Conservation (phyloP, 92 coral and sea anemone genomes). For the Umimayanthus kanabou region DNA sequence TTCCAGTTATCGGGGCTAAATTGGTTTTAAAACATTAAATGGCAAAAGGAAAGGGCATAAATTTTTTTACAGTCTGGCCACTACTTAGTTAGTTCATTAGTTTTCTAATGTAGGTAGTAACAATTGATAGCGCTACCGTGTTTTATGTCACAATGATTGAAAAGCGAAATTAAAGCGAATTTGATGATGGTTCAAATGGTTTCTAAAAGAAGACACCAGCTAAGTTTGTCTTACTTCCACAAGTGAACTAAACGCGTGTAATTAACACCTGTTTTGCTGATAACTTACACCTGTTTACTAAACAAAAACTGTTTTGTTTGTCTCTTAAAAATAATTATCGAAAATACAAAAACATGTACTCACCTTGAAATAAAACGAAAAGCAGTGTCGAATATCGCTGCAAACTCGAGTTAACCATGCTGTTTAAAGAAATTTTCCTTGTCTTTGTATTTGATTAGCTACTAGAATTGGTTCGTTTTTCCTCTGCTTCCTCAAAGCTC, state of each 20-base stretch:
- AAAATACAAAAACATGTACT: background rate
- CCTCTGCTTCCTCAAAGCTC: background rate
- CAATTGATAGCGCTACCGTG: background rate
- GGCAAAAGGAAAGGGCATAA: too few species aligned
- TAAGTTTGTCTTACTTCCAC: background rate
- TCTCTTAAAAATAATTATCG: background rate
- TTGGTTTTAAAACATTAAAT: too few species aligned
- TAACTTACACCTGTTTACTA: background rate
- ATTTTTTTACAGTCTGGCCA: too few species aligned
- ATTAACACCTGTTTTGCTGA: background rate
- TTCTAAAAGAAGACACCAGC: background rate
- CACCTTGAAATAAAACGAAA: slow-evolving; percentile 21
- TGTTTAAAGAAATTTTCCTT: background rate
- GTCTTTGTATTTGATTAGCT: background rate
- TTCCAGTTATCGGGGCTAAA: too few species aligned
- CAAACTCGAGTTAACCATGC: background rate
- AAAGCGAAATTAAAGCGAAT: background rate
- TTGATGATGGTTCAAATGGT: background rate
- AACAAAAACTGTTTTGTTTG: background rate
- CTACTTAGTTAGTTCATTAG: background rate
- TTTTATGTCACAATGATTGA: background rate
- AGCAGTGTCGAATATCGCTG: background rate
- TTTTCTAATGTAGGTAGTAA: too few species aligned
- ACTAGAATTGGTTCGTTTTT: too few species aligned
- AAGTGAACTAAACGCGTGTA: too few species aligned